phyloP scores from a whole-genome alignment of 1,140 invertebrate genomes.

The Drosophila novamexicana region DNA sequence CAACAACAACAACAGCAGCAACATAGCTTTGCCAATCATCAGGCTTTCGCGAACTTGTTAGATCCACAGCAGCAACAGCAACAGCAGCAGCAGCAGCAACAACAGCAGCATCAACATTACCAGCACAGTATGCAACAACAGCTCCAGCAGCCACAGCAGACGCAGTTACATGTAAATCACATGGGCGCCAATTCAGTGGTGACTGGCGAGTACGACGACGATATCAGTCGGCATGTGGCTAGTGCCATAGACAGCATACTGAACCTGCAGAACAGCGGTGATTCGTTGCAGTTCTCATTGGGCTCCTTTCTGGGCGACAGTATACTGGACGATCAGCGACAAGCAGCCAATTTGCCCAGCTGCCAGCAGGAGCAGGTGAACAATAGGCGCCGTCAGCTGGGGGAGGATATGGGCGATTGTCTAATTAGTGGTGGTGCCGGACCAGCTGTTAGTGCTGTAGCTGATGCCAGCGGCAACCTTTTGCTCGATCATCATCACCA shows the following conservation, averaged over 20 bases:
- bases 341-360: constrained; percentile 60
- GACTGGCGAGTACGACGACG: constrained; percentile 85
- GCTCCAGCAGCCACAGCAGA: constrained; percentile 66
- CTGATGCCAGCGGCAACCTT: constrained; percentile 57
- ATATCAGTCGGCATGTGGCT: constrained; percentile 91
- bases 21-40: constrained; percentile 66
- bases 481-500: constrained; percentile 67
- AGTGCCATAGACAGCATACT: constrained; percentile 91
- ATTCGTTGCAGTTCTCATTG: constrained; percentile 79
- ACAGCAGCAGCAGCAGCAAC: constrained; percentile 56
- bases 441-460: constrained; percentile 51
- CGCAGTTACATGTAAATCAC: constrained; percentile 74
- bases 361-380: constrained; percentile 71
- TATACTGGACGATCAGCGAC: constrained; percentile 74
- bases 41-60: constrained; percentile 59
- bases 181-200: constrained; percentile 48
- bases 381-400: constrained; percentile 63
- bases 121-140: constrained; percentile 70
- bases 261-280: constrained; percentile 87
- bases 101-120: constrained; percentile 46
- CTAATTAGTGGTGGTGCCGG: constrained; percentile 74
- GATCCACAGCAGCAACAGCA: constrained; percentile 58
- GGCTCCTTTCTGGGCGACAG: constrained; percentile 80
- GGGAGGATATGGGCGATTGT: constrained; percentile 82
- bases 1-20: constrained; percentile 51